A percentile compares a stretch with the other conserved stretches of the same genome.
Evolutionary conservation across 2,888 invertebrate species (phyloP).

Genomic region (Meganola albula): DNA sequence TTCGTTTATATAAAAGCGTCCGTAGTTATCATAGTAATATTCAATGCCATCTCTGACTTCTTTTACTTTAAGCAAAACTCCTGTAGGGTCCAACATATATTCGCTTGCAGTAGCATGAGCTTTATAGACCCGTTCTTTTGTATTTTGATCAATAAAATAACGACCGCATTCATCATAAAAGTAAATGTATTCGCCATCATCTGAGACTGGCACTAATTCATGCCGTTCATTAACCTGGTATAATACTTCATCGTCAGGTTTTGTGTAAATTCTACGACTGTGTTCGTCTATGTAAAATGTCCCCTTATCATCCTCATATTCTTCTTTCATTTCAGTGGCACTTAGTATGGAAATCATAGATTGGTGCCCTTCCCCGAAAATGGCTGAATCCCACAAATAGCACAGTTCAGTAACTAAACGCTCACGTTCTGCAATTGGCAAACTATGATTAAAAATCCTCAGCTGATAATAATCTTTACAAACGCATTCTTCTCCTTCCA

Average conservation of each 20-base stretch:
- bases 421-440: slow-evolving; percentile 53
- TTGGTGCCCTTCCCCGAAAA: slow-evolving; percentile 52
- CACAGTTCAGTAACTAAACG: slow-evolving; percentile 61
- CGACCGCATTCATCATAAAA: slow-evolving; percentile 68
- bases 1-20: slow-evolving; percentile 58
- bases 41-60: slow-evolving; percentile 53
- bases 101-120: slow-evolving; percentile 58
- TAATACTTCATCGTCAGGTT: slow-evolving; percentile 42
- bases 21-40: slow-evolving; percentile 64
- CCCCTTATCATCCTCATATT: slow-evolving; percentile 60
- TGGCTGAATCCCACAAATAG: slow-evolving; percentile 56
- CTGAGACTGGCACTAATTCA: slow-evolving; percentile 53
- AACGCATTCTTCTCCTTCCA: slow-evolving; percentile 42
- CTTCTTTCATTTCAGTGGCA: slow-evolving; percentile 54
- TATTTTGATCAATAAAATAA: slow-evolving; percentile 51
- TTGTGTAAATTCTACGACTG: slow-evolving; percentile 61
- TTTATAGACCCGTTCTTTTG: slow-evolving; percentile 60
- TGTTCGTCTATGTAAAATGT: slow-evolving; percentile 56
- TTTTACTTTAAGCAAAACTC: slow-evolving; percentile 55
- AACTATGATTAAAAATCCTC: slow-evolving; percentile 59
- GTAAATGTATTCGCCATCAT: slow-evolving; percentile 54
- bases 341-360: slow-evolving; percentile 66
- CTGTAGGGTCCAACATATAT: slow-evolving; percentile 63
- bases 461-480: slow-evolving; percentile 61
- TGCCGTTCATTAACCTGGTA: slow-evolving; percentile 61